A percentile compares a stretch with the other conserved stretches of the same genome.
Conservation (phyloP, 2,113 vertebrate genomes). For the Bombycilla garrulus region DNA sequence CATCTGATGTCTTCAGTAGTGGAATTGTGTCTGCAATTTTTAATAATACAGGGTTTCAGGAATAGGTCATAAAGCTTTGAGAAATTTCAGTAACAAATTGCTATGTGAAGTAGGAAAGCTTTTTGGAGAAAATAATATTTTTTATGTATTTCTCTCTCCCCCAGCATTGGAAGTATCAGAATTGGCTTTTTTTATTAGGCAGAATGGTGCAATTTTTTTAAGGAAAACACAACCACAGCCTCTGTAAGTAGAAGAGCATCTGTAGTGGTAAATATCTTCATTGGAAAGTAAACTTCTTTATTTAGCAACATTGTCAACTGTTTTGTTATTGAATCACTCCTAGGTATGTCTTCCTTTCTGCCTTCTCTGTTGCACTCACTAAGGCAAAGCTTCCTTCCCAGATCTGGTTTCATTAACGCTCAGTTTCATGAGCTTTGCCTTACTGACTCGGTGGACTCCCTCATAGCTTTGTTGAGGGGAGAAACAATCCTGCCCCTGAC, state of each 20-base stretch:
- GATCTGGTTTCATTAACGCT: neutral
- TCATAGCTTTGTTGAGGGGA: neutral
- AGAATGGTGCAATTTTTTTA: neutral
- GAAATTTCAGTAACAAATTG: neutral
- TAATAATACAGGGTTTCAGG: neutral
- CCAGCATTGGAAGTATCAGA: neutral
- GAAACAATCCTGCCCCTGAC: neutral
- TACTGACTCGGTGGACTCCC: neutral
- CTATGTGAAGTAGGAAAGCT: neutral
- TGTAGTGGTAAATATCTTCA: neutral
- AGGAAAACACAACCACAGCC: neutral
- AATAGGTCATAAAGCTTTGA: neutral
- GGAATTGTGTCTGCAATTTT: neutral
- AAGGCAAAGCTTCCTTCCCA: constrained; percentile 6
- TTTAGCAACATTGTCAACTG: neutral
- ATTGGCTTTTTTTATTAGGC: neutral
- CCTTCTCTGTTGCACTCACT: neutral
- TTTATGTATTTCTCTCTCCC: neutral
- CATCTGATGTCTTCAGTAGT: neutral
- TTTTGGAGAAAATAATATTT: neutral
- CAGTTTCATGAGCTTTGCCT: neutral
- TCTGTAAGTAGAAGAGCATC: neutral
- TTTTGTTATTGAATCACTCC: neutral
- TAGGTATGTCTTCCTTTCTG: neutral
- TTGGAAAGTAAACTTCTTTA: neutral